Conservation (phyloP, 2,888 invertebrate genomes). For the Eueremaeus valkanovi region DNA sequence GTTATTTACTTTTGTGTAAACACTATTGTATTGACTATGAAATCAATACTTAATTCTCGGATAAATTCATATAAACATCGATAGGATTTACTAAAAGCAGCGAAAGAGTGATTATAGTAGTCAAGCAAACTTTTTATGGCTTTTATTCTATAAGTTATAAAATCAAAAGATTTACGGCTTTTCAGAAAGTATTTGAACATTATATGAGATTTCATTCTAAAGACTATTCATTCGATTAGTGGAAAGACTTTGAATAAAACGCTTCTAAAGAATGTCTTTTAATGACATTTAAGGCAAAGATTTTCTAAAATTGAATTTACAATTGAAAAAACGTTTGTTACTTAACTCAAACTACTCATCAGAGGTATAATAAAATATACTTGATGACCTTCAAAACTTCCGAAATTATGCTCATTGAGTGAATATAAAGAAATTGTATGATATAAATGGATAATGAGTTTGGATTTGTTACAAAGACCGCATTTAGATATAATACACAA, state of each 20-base stretch:
- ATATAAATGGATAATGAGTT: background rate
- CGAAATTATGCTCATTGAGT: background rate
- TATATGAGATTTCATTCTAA: no score
- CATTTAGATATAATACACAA: background rate
- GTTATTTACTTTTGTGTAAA: background rate
- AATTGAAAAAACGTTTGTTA: background rate
- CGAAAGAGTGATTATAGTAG: background rate
- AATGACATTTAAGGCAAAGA: no score
- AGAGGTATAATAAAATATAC: background rate
- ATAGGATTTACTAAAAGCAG: background rate
- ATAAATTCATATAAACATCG: background rate
- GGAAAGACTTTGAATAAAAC: background rate
- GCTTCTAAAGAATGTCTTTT: background rate
- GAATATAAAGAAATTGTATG: background rate
- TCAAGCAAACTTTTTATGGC: background rate
- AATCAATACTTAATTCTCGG: background rate
- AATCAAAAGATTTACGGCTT: background rate
- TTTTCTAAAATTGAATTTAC: background rate
- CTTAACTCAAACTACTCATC: background rate
- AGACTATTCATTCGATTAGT: background rate
- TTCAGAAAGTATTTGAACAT: slow-evolving; percentile 1
- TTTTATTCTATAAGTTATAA: background rate
- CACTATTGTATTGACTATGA: background rate
- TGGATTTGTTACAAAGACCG: background rate
- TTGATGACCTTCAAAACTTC: background rate